Conservation (phyloP, 2,113 vertebrate species). For the Cyprinodon variegatus region DNA sequence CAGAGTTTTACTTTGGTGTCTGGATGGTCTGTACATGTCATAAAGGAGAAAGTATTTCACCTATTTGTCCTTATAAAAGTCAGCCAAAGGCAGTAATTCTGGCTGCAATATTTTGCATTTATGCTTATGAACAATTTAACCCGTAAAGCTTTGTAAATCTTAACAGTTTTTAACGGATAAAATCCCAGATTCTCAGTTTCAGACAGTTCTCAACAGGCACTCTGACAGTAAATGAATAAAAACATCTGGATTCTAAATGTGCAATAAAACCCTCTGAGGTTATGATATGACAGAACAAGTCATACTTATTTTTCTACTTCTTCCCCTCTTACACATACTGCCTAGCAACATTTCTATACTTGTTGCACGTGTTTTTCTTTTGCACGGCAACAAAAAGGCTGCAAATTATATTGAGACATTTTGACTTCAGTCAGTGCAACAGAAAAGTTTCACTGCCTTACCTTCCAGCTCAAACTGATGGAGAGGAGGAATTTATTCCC, state of each 20-base stretch:
- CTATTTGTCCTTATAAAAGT: not conserved
- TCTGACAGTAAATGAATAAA: too few species aligned
- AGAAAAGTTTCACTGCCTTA: too few species aligned
- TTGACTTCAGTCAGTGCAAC: not conserved
- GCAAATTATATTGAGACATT: not conserved
- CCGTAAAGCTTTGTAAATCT: not conserved
- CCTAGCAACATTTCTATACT: not conserved
- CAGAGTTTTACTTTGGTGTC: conserved; percentile 13
- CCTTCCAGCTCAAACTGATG: too few species aligned
- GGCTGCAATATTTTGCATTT: not conserved
- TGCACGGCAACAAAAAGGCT: not conserved
- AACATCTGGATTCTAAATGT: too few species aligned
- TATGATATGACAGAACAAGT: too few species aligned
- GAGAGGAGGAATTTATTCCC: not conserved
- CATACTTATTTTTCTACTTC: too few species aligned
- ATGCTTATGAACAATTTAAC: not conserved
- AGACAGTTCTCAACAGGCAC: not conserved
- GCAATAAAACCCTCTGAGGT: too few species aligned
- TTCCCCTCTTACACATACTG: not conserved
- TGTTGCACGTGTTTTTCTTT: not conserved
- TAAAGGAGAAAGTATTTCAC: not conserved
- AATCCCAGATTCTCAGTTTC: not conserved
- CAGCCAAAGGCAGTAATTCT: not conserved
- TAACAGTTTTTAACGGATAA: not conserved
- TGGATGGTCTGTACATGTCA: not conserved